Base-by-base conservation (phyloP, 2,888 invertebrate genomes). In the Hydrotaea cyrtoneurina region DNA sequence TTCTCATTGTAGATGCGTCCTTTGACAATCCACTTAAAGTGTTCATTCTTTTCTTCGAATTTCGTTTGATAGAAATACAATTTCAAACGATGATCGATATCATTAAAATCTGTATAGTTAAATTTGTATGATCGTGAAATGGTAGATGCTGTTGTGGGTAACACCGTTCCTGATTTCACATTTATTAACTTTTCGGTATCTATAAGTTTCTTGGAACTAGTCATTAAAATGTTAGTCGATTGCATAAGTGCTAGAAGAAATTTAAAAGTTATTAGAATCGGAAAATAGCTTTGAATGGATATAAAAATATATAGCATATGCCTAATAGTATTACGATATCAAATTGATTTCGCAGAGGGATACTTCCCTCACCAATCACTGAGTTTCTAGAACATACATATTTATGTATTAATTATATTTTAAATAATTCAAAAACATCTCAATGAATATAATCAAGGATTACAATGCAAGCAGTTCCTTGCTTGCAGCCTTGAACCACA, bases 51-150 rank as follows among this genome's bases (percentile, higher is more conserved):
- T 82, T 93, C 93, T 85, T 94, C 93, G 86, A 94, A 94, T 87
- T 94, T 91, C 81, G 92, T 92, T 86, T 94, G 92, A 88, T 93
- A 93, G 50, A 94, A 92, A 88, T 93, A 93, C 3, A 94, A 90
- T 88, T 94, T 94, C n/a, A 94, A 90, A 69, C 94, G 93, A 87
- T 94, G 94, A 90, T 94, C 94, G 19, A 94, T 91, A 86, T 93
- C 92, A 80, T 92, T 92, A 77, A 94, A 94, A 87, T 94, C 93
- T 7, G 88, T 92, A 86, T 93, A 94, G 46, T 93, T 94, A 86
- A 94, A 94, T 87, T 93, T 93, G 86, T 94, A 93, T 0, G 89
- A 88, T 31, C 89, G 89, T 10, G 89, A 88, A 53, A 88, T 15
- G 3, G 55, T 36, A 0, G 43, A 55, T 69, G 19, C 23, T 10